A percentile compares a stretch with the other conserved stretches of the same genome.
These are phyloP conservation scores for Chaetodon auriga DNA, from an alignment of 2,113 vertebrate species.

Conservation along the genomic window DNA sequence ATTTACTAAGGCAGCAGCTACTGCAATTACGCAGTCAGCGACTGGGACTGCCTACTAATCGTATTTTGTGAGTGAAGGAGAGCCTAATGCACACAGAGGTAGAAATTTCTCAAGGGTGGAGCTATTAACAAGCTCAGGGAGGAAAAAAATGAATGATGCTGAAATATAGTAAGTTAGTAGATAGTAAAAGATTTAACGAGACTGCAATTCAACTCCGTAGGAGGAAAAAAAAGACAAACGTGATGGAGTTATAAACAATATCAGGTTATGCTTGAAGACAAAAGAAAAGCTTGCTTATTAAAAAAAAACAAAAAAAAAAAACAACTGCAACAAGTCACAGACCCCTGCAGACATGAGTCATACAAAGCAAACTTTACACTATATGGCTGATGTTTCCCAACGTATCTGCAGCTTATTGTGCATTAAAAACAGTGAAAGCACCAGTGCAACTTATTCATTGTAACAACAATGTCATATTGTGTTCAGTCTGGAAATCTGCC, in stretches of 20 bases:
- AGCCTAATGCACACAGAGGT: constrained; percentile 44
- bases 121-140: constrained; percentile 47
- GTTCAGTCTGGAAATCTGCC: constrained; percentile 7
- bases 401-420: background rate
- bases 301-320: constrained; percentile 24
- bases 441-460: background rate
- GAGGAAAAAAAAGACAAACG: background rate
- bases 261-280: background rate
- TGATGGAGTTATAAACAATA: constrained; percentile 4
- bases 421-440: background rate
- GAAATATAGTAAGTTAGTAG: constrained; percentile 31
- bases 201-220: constrained; percentile 10
- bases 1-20: constrained; percentile 61
- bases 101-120: constrained; percentile 50
- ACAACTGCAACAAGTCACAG: background rate
- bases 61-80: constrained; percentile 54
- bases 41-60: constrained; percentile 63
- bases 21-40: constrained; percentile 62
- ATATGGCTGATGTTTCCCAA: background rate
- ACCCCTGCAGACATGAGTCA: constrained; percentile 30
- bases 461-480: background rate
- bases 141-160: constrained; percentile 36
- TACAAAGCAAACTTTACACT: background rate
- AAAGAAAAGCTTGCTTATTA: background rate
- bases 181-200: constrained; percentile 37